phyloP scores from a whole-genome alignment of 2,797 vertebrate species.

The Garrulus glandarius region DNA sequence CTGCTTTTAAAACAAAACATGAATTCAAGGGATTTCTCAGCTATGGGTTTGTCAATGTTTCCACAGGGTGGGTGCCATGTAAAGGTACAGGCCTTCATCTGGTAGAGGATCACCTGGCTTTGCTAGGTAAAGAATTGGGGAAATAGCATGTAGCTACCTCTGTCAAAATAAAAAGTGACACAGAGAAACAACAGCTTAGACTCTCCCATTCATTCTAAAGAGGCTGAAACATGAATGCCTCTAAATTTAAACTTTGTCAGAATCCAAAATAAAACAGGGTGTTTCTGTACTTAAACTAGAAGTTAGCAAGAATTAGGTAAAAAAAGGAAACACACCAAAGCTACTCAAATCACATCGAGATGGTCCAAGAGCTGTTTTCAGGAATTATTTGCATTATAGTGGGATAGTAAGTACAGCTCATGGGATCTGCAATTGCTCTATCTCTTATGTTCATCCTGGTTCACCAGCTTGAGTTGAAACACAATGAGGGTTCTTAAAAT shows the following conservation, averaged over 20 bases:
- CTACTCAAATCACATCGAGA: neutral
- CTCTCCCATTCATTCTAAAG: neutral
- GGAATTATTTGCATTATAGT: neutral
- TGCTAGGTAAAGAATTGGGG: neutral
- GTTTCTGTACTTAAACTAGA: neutral
- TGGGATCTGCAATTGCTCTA: neutral
- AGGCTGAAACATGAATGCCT: neutral
- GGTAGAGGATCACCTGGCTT: neutral
- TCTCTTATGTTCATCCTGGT: neutral
- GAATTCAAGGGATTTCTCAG: neutral
- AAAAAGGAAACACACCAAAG: neutral
- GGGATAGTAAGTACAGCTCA: neutral
- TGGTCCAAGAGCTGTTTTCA: neutral
- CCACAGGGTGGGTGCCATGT: neutral
- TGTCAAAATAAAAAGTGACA: neutral
- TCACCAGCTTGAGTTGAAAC: neutral
- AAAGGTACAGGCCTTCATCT: neutral
- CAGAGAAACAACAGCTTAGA: neutral
- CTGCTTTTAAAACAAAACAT: neutral
- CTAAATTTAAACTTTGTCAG: neutral
- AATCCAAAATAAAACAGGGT: neutral
- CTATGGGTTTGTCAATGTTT: neutral
- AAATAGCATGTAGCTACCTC: neutral
- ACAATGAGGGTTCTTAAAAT: neutral
- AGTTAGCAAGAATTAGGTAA: neutral